Base-by-base conservation (phyloP, 2,888 invertebrate species). In the Lymantria monacha region DNA sequence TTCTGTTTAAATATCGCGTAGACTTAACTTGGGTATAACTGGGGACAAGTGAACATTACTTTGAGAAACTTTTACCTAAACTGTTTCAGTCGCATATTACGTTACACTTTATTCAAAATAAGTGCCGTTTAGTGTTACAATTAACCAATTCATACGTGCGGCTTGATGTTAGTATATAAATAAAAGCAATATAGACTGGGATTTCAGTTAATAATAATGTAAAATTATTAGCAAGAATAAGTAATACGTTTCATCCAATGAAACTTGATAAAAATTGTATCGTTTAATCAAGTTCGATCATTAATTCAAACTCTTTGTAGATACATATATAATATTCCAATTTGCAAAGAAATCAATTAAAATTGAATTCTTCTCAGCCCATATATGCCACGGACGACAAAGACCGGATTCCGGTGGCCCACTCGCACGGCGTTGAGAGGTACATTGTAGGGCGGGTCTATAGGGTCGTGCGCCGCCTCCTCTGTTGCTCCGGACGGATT, bases 161-260 rank as follows among this genome's bases (percentile, higher is more conserved):
- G 38, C 46, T 61, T 57, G 46, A 57, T 55, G 38, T 51, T 48
- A 52, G 56, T 49, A 38, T 49, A 49, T 65, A 54, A 46, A 49
- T 54, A 53, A 55, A 66, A 64, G 53, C 65, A 66, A 62, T 64
- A 62, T 64, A 64, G 57, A 64, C 61, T 67, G 59, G 55, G 57
- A 51, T 48, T 47, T 46, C 63, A 30, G 41, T 51, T 33, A 33
- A 9, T 33, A 33, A 33, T 33, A 33, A 10, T 33, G 7, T 33
- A 33, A 10, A 7, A 33, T 10, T 33, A 33, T 33, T 33, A 33
- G 9, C 9, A 8, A 33, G 9, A 7, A 8, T 33, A 33, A 33
- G 9, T 10, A 10, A 9, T 37, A 31, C 9, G 33, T 8, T 9
- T 33, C 44, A 42, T 47, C 36, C 36, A 42, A 44, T 41, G 47